phyloP scores from a whole-genome alignment of 1,140 invertebrate genomes.

The Lasioglossum albipes region DNA sequence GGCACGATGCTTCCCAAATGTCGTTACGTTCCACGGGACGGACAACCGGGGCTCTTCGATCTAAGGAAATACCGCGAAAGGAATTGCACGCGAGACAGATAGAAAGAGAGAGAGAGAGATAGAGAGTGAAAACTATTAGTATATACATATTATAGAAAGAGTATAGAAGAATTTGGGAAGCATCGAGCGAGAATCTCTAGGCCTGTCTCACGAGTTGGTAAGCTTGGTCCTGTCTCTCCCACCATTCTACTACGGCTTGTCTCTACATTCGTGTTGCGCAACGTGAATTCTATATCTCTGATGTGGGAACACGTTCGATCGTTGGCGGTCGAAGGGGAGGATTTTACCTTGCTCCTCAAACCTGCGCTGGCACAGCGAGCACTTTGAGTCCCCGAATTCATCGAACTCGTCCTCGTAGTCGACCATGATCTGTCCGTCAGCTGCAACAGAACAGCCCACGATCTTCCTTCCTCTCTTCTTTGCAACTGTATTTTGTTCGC shows the following conservation, averaged over 20 bases:
- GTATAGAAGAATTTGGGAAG: constrained; percentile 12
- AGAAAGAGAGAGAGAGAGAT: too few species aligned
- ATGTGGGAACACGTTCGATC: constrained; percentile 61
- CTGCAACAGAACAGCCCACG: constrained; percentile 82
- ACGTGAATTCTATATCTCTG: neutral
- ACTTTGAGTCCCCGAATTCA: constrained; percentile 81
- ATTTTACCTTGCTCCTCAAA: constrained; percentile 87
- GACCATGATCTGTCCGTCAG: constrained; percentile 83
- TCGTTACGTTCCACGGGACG: too few species aligned
- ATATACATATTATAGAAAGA: too few species aligned
- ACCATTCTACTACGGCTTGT: constrained; percentile 32
- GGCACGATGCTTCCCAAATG: constrained; percentile 23
- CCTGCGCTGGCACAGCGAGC: constrained; percentile 87
- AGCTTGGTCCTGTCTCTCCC: constrained; percentile 78
- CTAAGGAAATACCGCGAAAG: too few species aligned
- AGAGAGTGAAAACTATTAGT: too few species aligned
- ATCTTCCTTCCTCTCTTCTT: constrained; percentile 69
- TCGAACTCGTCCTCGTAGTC: constrained; percentile 83
- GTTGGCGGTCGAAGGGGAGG: constrained; percentile 38
- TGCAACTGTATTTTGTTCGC: constrained; percentile 13
- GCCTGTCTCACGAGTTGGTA: constrained; percentile 71
- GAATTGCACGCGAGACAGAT: too few species aligned
- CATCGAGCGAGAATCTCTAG: constrained; percentile 51
- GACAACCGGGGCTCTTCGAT: too few species aligned
- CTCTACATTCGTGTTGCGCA: constrained; percentile 33